Evolutionary conservation across 2,888 invertebrate genomes (phyloP).

Genomic region (Leptinotarsa juncta): DNA sequence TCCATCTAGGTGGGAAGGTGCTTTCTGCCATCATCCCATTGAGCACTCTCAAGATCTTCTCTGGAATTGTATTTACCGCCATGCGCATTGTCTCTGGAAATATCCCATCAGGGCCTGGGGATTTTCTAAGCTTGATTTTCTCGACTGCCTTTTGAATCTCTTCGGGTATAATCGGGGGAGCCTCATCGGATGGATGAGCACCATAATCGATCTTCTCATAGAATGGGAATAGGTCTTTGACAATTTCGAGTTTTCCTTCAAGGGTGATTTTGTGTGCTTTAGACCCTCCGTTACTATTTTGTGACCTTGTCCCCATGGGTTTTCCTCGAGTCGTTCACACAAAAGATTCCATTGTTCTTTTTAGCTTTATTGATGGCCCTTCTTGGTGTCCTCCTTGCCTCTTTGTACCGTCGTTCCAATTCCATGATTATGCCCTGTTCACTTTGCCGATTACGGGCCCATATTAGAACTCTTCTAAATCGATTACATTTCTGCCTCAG

Average conservation of each 20-base stretch:
- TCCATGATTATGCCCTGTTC: not conserved
- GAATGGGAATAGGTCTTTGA: not conserved
- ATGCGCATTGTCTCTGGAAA: too few species aligned
- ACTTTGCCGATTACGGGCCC: not conserved
- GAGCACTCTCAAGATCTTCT: not conserved
- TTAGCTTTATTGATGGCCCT: slow-evolving; percentile 11
- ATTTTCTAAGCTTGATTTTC: slow-evolving; percentile 2
- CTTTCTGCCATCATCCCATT: slow-evolving; percentile 1
- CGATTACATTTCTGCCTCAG: slow-evolving; percentile 1
- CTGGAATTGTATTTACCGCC: not conserved
- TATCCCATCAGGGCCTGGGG: slow-evolving; percentile 15
- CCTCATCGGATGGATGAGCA: not conserved
- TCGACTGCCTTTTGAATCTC: not conserved
- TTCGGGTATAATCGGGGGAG: not conserved
- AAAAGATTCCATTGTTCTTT: slow-evolving; percentile 18
- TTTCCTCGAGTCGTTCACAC: not conserved
- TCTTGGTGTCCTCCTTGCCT: not conserved
- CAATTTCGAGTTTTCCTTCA: not conserved
- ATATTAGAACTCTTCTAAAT: not conserved
- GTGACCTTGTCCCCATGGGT: not conserved
- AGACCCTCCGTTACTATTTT: too few species aligned
- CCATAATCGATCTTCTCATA: not conserved
- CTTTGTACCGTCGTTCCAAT: not conserved
- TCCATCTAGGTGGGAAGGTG: slow-evolving; percentile 31
- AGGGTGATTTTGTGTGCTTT: not conserved